phyloP scores from a whole-genome alignment of 2,797 vertebrate genomes.

The Monodelphis domestica region DNA sequence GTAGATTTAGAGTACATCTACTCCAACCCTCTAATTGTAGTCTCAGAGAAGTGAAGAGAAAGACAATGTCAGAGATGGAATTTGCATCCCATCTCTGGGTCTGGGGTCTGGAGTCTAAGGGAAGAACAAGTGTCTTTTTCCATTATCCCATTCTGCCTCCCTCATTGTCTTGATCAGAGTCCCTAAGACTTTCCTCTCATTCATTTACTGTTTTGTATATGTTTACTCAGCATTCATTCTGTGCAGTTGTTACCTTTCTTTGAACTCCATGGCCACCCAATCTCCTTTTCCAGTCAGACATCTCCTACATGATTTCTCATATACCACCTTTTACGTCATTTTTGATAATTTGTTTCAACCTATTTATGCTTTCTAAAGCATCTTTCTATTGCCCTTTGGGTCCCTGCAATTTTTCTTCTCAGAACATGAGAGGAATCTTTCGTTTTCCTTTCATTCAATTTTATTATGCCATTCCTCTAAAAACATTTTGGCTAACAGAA shows the following conservation, averaged over 20 bases:
- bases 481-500: neutral
- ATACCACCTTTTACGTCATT: neutral
- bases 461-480: neutral
- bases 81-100: neutral
- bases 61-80: neutral
- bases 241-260: neutral
- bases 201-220: neutral
- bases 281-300: neutral
- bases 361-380: neutral
- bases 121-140: neutral
- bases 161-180: neutral
- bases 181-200: neutral
- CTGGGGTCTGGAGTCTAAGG: neutral
- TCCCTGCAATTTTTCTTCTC: neutral
- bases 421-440: neutral
- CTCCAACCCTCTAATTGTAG: neutral
- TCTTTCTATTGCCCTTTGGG: neutral
- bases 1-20: neutral
- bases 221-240: neutral
- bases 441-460: neutral
- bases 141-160: neutral
- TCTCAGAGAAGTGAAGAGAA: neutral
- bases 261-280: neutral
- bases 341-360: neutral
- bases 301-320: neutral